These are phyloP conservation scores for Acrossocheilus fasciatus DNA, from an alignment of 2,797 vertebrate species.

Conservation along the genomic window DNA sequence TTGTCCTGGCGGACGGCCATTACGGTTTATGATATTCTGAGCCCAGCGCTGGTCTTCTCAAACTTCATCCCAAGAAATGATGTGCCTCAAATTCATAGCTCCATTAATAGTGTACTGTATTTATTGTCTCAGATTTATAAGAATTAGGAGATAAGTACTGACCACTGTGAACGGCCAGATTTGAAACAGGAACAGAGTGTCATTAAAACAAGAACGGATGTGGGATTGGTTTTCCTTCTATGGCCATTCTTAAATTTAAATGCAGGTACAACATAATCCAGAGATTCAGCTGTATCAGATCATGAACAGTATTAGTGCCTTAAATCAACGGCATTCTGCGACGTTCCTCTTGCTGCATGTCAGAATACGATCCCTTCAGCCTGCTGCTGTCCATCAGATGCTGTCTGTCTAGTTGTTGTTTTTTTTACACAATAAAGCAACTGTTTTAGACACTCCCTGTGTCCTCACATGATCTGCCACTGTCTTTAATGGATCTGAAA, in stretches of 20 bases:
- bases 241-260: constrained; percentile 15
- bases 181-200: constrained; percentile 9
- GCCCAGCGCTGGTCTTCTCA: constrained; percentile 41
- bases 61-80: constrained; percentile 40
- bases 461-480: constrained; percentile 13
- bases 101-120: constrained; percentile 39
- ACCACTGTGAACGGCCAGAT: constrained; percentile 53
- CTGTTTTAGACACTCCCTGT: constrained; percentile 47
- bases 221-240: not conserved
- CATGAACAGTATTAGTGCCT: constrained; percentile 91
- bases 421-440: constrained; percentile 50
- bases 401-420: not conserved
- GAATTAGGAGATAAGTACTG: constrained; percentile 37
- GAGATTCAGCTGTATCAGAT: constrained; percentile 38
- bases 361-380: constrained; percentile 41
- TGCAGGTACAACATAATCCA: constrained; percentile 31
- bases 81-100: constrained; percentile 54
- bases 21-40: constrained; percentile 17
- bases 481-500: not conserved
- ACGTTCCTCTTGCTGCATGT: constrained; percentile 50
- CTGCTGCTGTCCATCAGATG: constrained; percentile 31
- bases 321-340: constrained; percentile 96
- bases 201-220: not conserved
- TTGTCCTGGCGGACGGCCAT: not conserved
- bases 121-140: constrained; percentile 32